Conservation (phyloP, 2,888 invertebrate genomes). For the Oscheius sp. region DNA sequence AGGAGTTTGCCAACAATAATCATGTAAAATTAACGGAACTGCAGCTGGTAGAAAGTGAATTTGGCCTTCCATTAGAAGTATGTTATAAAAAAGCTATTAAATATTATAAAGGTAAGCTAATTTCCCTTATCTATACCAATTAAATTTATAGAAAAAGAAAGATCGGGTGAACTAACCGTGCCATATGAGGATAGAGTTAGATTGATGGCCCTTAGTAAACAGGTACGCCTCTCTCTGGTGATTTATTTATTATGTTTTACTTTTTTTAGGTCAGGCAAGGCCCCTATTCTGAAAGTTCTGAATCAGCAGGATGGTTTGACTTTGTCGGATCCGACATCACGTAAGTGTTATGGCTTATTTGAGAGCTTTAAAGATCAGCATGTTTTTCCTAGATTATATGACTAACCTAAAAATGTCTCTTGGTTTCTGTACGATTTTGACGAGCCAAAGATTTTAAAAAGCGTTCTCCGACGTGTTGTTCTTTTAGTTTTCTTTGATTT, state of each 20-base stretch:
- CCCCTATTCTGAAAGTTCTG: constrained; percentile 53
- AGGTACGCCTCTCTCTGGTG: constrained; percentile 43
- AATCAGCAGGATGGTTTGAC: constrained; percentile 68
- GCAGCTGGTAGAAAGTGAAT: constrained; percentile 58
- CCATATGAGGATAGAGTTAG: constrained; percentile 66
- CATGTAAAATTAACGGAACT: constrained; percentile 55
- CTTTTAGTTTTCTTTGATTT: too few species aligned
- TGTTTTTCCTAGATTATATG: not conserved
- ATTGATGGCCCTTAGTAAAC: constrained; percentile 67
- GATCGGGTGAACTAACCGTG: constrained; percentile 58
- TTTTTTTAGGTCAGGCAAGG: constrained; percentile 56
- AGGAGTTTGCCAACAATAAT: constrained; percentile 39
- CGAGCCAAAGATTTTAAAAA: too few species aligned
- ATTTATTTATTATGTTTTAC: not conserved
- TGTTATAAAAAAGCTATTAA: constrained; percentile 88
- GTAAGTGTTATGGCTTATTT: constrained; percentile 45
- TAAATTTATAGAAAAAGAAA: constrained; percentile 59
- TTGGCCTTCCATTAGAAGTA: constrained; percentile 79
- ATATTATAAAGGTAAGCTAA: constrained; percentile 89
- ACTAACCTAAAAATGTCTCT: not conserved
- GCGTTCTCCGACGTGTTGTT: too few species aligned
- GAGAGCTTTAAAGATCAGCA: not conserved
- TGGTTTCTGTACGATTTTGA: too few species aligned
- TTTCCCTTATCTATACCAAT: not conserved
- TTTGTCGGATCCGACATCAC: constrained; percentile 69